Evolutionary conservation across 2,113 vertebrate genomes (phyloP), one percentile per base, ranked within the genome.

Genomic region (Malurus elegans): DNA sequence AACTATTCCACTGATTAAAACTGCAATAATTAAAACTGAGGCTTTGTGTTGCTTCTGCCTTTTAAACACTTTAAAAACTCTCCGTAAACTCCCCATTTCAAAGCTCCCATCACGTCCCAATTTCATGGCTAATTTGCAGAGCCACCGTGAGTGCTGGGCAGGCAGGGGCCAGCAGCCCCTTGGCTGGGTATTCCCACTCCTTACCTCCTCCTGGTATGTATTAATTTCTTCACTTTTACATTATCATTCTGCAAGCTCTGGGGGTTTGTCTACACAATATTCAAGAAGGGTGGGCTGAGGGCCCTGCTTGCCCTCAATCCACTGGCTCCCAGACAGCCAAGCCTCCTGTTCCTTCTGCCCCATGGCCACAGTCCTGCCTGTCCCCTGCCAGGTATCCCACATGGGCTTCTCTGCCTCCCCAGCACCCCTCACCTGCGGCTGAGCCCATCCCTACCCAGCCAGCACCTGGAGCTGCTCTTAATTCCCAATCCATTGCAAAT

Each of bases 1-100:
- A 90, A 66, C 19, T 51, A 45, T 74, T 83, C 44, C 34, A 40
- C 89, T 85, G 87, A 96, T 90, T 95, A 96, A 95, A 96, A 48
- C 26, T 0, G 17, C 89, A 91, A 57, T 93, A 90, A 96, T 96
- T 97, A 94, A 95, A 91, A 90, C 7, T 1, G 54, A 90, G 71
- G 66, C 75, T 94, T 89, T 95, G 83, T 71, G 66, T 62, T 62
- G 45, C 53, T 85, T 71, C 80, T 94, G 94, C 79, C 65, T 94
- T 86, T 88, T 86, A 85, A 91, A 47, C 19, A 34, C 71, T 85
- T 92, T 32, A 89, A 44, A 83, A 70, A 51, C 71, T 86, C 74
- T 65, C 38, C 64, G 58, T 47, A 56, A 29, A 85, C 9, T 86
- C 62, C 50, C 3, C 3, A 36, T 95, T 95, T 91, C 86, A 92